Base-by-base conservation (phyloP, 2,888 invertebrate species). In the Macrosiphum euphorbiae region DNA sequence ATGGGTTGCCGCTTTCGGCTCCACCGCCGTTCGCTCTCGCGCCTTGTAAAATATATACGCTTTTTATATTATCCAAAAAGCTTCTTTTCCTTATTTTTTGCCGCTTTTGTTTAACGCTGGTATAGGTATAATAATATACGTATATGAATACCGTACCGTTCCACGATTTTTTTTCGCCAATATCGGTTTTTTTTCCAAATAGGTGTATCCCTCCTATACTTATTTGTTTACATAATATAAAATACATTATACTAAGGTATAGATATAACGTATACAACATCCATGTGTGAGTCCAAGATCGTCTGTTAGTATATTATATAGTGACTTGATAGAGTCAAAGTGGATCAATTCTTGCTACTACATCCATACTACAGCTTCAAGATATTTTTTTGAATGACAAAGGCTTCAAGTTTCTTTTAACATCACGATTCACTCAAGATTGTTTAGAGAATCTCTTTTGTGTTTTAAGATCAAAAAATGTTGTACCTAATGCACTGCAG, bases 1-100 rank as follows among this genome's bases (percentile, higher is more conserved):
- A 92, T 88, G 92, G 92, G 88, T 41, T 41, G 88, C 52, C 24
- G 92, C 67, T 88, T 88, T 92, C 92, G 67, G 67, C 55, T 55
- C 52, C 52, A 28, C 85, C 55, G 84, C 52, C 47, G 28, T 41
- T 41, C 92, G 67, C 52, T 35, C 52, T 41, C 52, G n/a, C 52
- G 44, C 50, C 67, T 47, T 28, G 58, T 58, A 67, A 67, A 90
- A n/a, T 87, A 67, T 88, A 55, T 89, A 89, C 88, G 88, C 41
- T 88, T 88, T 44, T 88, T 55, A 41, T 55, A 58, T 88, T 88
- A 88, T 88, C 88, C 88, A 89, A 89, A 89, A 55, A 55, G 55
- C 55, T 88, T 41, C 35, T 55, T 35, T 88, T 58, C 26, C 55
- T n/a, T 58, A 58, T 35, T 26, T 55, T 88, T 88, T 35, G 4